Percentiles rank a stretch among this genome's conserved stretches.
phyloP scores from a whole-genome alignment of 2,888 invertebrate species.

The Cosmorhoe ocellata region DNA sequence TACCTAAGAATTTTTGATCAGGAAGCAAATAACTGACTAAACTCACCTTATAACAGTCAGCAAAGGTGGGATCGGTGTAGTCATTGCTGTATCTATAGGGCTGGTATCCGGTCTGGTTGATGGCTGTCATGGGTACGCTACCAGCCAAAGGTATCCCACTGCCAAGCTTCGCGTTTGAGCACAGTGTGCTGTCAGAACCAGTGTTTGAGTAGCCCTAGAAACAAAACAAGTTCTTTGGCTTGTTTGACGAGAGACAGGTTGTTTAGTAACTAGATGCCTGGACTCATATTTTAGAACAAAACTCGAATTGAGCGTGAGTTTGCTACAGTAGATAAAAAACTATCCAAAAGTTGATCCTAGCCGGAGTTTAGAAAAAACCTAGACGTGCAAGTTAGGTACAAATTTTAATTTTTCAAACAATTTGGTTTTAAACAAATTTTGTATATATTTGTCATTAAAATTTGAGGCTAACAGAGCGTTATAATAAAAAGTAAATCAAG shows the following conservation, averaged over 20 bases:
- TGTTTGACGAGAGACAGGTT: not conserved
- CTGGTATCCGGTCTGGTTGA: conserved; percentile 82
- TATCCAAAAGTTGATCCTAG: no score
- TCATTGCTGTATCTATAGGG: conserved; percentile 86
- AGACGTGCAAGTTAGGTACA: no score
- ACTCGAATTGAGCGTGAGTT: no score
- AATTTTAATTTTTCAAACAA: no score
- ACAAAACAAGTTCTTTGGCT: conserved; percentile 8
- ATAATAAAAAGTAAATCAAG: no score
- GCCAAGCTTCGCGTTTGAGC: conserved; percentile 76
- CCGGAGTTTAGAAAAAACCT: no score
- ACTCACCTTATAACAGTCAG: conserved; percentile 84
- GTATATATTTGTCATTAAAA: no score
- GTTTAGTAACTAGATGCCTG: not conserved
- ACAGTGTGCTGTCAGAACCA: conserved; percentile 72
- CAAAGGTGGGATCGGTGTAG: conserved; percentile 90
- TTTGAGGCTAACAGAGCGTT: no score
- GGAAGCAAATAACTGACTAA: not conserved
- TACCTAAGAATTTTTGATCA: no score
- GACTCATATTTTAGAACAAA: conserved; percentile 2
- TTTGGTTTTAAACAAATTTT: no score
- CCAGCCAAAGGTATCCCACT: conserved; percentile 90
- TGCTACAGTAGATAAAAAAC: no score
- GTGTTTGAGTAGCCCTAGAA: conserved; percentile 83
- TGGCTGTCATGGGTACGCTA: conserved; percentile 87